A percentile compares a stretch with the other conserved stretches of the same genome.
Conservation (phyloP, 2,797 vertebrate genomes). For the Melanotaenia maccullochi region DNA sequence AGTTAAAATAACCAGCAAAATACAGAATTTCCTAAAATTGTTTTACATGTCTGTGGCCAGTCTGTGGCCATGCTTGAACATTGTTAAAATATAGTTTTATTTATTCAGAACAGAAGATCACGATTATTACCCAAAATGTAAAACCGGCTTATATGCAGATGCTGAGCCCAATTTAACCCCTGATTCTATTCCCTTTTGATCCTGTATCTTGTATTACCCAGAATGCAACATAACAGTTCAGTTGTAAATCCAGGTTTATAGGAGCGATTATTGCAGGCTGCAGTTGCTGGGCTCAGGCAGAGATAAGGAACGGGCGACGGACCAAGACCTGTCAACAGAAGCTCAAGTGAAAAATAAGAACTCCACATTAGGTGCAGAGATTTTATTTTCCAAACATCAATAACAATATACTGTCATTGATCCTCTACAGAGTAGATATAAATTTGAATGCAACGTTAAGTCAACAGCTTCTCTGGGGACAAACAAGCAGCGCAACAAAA, state of each 20-base stretch:
- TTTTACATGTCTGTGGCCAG: too few species aligned
- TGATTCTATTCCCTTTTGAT: neutral
- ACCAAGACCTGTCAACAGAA: too few species aligned
- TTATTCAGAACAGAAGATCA: too few species aligned
- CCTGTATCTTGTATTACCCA: neutral
- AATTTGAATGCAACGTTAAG: neutral
- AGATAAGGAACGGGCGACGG: too few species aligned
- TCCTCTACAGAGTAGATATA: slow-evolving; percentile 4
- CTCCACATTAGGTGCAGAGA: neutral
- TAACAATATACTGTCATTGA: slow-evolving; percentile 1
- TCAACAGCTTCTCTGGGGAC: neutral
- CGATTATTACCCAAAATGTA: too few species aligned
- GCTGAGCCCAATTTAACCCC: too few species aligned
- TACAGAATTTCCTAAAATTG: too few species aligned
- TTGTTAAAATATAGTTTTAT: too few species aligned
- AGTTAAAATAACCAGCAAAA: too few species aligned
- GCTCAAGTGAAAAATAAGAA: neutral
- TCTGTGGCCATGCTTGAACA: too few species aligned
- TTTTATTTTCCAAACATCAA: neutral
- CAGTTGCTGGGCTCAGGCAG: too few species aligned
- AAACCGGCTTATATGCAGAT: too few species aligned
- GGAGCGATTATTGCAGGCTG: neutral
- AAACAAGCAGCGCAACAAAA: slow-evolving; percentile 1
- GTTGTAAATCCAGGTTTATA: neutral
- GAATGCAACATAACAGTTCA: neutral